Evolutionary conservation across 2,888 invertebrate species (phyloP).

Genomic region (Drosophila mayaguana): DNA sequence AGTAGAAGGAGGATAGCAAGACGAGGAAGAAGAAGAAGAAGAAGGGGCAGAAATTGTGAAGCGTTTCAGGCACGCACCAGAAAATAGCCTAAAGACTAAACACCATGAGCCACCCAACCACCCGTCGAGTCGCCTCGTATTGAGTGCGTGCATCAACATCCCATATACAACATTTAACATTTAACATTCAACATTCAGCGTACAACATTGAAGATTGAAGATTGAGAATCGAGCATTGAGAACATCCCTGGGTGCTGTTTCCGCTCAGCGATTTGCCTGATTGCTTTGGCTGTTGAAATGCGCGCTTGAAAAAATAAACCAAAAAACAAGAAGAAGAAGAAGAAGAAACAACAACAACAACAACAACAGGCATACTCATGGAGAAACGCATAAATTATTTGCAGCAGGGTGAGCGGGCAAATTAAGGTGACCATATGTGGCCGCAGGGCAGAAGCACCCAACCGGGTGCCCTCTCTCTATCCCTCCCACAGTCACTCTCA

Average conservation of each 20-base stretch:
- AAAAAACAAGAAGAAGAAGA: slow-evolving; percentile 32
- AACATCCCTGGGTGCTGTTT: slow-evolving; percentile 65
- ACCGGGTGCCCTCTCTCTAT: slow-evolving; percentile 8
- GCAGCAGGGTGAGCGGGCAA: slow-evolving; percentile 50
- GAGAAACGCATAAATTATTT: slow-evolving; percentile 77
- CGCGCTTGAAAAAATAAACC: slow-evolving; percentile 78
- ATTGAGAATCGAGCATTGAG: slow-evolving; percentile 37
- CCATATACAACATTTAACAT: slow-evolving; percentile 42
- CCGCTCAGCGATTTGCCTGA: slow-evolving; percentile 68
- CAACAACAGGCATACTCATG: slow-evolving; percentile 36
- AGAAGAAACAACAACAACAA: neutral
- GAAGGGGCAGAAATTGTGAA: slow-evolving; percentile 20
- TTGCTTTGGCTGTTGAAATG: slow-evolving; percentile 78
- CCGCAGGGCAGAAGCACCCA: slow-evolving; percentile 58
- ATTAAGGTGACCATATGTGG: slow-evolving; percentile 80
- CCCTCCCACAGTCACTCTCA: neutral
- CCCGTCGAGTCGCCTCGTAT: slow-evolving; percentile 52
- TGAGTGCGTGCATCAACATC: slow-evolving; percentile 44
- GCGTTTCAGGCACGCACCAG: slow-evolving; percentile 52
- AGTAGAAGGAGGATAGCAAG: neutral
- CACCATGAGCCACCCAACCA: slow-evolving; percentile 30
- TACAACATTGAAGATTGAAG: neutral
- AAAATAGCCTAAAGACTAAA: slow-evolving; percentile 39
- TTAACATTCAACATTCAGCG: slow-evolving; percentile 21
- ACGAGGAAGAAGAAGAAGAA: neutral